Evolutionary conservation across 2,888 invertebrate genomes (phyloP).

Genomic region (Cerceris ruficornis): DNA sequence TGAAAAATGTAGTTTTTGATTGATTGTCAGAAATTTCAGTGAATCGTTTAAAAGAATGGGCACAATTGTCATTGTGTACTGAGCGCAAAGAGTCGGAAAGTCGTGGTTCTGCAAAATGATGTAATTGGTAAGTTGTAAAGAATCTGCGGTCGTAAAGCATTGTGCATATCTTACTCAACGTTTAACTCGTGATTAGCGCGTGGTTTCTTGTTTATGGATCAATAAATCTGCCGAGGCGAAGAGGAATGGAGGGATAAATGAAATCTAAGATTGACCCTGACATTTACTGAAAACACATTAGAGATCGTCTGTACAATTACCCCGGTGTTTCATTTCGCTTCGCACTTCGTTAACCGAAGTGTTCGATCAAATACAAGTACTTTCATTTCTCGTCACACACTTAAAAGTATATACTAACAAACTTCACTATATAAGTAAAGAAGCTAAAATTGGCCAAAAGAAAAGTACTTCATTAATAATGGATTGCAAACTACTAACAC

Average conservation of each 20-base stretch:
- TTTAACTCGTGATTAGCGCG: constrained; percentile 48
- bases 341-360: neutral
- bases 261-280: constrained; percentile 46
- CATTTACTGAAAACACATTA: constrained; percentile 38
- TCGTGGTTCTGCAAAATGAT: constrained; percentile 22
- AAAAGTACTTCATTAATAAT: too few species aligned
- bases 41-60: neutral
- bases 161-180: constrained; percentile 49
- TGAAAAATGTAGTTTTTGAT: too few species aligned
- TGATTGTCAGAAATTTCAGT: too few species aligned
- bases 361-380: neutral
- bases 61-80: neutral
- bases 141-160: constrained; percentile 49
- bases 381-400: neutral
- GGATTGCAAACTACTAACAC: too few species aligned
- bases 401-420: too few species aligned
- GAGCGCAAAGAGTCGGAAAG: constrained; percentile 6
- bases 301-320: constrained; percentile 19
- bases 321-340: neutral
- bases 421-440: too few species aligned
- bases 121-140: constrained; percentile 43
- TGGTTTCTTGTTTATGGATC: constrained; percentile 50
- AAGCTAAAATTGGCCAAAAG: too few species aligned
- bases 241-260: constrained; percentile 27
- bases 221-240: constrained; percentile 46